Conservation (phyloP, 2,888 invertebrate species). For the Aleiodes leptofemur region DNA sequence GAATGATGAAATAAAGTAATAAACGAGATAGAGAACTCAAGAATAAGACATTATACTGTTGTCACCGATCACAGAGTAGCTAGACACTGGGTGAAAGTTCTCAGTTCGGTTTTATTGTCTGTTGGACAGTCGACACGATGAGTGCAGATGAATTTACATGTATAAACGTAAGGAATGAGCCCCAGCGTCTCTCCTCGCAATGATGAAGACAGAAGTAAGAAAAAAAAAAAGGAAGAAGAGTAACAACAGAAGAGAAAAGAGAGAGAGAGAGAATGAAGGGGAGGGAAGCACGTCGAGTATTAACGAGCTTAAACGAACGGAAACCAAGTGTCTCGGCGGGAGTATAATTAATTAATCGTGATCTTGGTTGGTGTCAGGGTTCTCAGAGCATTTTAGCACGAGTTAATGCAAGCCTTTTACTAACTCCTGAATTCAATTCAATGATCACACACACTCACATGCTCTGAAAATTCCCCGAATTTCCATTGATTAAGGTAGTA, state of each 20-base stretch:
- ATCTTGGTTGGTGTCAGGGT: conserved; percentile 55
- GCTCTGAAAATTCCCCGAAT: too few relatives aligned
- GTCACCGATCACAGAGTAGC: conserved; percentile 28
- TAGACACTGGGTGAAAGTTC: conserved; percentile 31
- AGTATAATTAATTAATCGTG: conserved; percentile 75
- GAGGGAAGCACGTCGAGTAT: conserved; percentile 59
- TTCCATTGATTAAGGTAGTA: too few relatives aligned
- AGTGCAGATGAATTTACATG: conserved; percentile 37
- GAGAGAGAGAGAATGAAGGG: conserved; percentile 37
- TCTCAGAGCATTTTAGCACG: conserved; percentile 29
- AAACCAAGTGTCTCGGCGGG: conserved; percentile 75
- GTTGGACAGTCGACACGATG: conserved; percentile 32
- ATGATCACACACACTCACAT: background rate
- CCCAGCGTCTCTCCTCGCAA: conserved; percentile 29
- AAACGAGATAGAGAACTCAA: conserved; percentile 8
- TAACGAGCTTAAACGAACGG: conserved; percentile 75
- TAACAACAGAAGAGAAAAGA: conserved; percentile 5
- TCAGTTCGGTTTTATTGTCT: conserved; percentile 24
- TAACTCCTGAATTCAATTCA: conserved; percentile 23
- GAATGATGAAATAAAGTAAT: background rate
- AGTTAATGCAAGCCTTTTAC: conserved; percentile 5
- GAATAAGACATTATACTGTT: conserved; percentile 24
- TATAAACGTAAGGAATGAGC: conserved; percentile 34
- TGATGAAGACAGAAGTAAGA: conserved; percentile 31
- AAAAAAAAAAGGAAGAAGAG: background rate